phyloP scores from a whole-genome alignment of 2,888 invertebrate species.

The Drosophila melanosoma region DNA sequence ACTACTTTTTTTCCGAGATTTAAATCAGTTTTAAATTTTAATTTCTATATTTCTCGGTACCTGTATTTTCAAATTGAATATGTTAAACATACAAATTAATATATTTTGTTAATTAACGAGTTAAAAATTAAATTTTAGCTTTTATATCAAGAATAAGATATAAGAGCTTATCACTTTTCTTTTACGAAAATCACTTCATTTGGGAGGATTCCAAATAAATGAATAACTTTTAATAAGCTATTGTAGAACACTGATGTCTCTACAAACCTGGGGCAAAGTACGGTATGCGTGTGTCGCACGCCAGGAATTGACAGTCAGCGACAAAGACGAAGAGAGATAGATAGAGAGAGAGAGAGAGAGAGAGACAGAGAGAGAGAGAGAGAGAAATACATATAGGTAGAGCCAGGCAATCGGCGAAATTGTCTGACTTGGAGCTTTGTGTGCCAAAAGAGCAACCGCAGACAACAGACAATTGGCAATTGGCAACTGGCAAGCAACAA shows the following conservation, averaged over 20 bases:
- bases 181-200: neutral
- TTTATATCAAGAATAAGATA: neutral
- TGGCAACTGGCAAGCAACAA: constrained; percentile 38
- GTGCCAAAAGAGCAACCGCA: constrained; percentile 75
- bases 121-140: neutral
- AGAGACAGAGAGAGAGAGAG: constrained; percentile 13
- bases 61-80: neutral
- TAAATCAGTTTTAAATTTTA: neutral
- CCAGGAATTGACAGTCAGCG: constrained; percentile 65
- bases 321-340: constrained; percentile 18
- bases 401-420: constrained; percentile 72
- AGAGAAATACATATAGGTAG: constrained; percentile 22
- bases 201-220: neutral
- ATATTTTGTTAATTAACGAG: neutral
- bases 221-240: neutral
- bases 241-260: constrained; percentile 23
- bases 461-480: constrained; percentile 43
- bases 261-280: constrained; percentile 13
- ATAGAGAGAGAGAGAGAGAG: constrained; percentile 9
- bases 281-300: constrained; percentile 64
- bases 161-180: neutral
- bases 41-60: neutral
- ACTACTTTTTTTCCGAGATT: neutral
- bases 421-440: constrained; percentile 76
- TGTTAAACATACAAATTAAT: neutral